Evolutionary conservation across 2,113 vertebrate genomes (phyloP), one percentile per base, ranked within the genome.

Genomic region (Amia ocellicauda): DNA sequence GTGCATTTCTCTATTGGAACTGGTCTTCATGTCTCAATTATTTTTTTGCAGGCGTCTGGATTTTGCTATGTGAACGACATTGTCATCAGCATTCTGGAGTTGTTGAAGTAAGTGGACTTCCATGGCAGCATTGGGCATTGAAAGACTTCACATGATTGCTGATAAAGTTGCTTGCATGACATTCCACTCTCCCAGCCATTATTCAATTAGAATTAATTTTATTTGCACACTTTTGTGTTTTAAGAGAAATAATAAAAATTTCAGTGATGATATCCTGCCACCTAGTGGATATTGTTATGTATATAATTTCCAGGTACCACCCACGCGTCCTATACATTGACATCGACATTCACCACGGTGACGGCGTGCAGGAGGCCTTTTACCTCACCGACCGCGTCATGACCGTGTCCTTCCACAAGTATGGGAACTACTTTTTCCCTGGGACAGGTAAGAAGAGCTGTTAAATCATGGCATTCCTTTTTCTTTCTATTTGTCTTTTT

Each of bases 331-430:
- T 99, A 14, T 99, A 99, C 77, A 96, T 99, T 2, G 97, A 99
- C 72, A 99, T 99, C 0, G 97, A 99, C 61, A 99, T 99, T 78
- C 97, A 99, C 53, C 97, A 99, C 0, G 97, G 97, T 0, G 97
- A 99, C 0, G 97, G 97, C 0, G 97, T 99, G 52, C 97, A 99
- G 85, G 97, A 99, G 72, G 97, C 97, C 17, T 99, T 99, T 80
- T 99, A 99, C 82, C 82, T 99, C 74, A 99, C 97, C 0, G 97
- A 99, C 81, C 84, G 97, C 1, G 97, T 99, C 77, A 99, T 99
- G 97, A 99, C 97, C 0, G 97, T 99, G 55, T 99, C 97, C n/a
- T 99, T 99, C 74, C 97, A 99, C 83, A 98, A 99, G 81, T 99
- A 99, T 0, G 97, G 97, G 28, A 99, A 99, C 84, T 99, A 99